Base-by-base conservation (phyloP, 2,797 vertebrate species). In the Schizopygopsis pylzovi region DNA sequence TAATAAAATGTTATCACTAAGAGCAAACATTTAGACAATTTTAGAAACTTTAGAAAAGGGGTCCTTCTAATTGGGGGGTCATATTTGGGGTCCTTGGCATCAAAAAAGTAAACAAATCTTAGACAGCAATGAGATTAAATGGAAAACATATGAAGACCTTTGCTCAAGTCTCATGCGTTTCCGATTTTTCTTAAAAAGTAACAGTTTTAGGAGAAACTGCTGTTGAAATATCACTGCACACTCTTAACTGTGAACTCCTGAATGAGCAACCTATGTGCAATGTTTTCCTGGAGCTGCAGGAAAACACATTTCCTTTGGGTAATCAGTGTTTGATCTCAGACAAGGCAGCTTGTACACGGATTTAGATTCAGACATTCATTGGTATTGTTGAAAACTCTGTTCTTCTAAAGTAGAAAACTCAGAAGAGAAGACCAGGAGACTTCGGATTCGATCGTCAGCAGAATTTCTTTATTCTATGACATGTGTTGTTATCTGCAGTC, bases 311-410 rank as follows among this genome's bases (percentile, higher is more conserved):
- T 28, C 22, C 39, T 82, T 47, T 28, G 33, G 33, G 80, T 82
- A 59, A 52, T 59, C 37, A 8, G 68, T 18, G 22, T 82, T 82
- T 82, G 68, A 59, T 59, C 81, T 45, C 56, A 20, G 13, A 72
- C 37, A 11, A 41, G 37, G 9, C 47, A 45, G 33, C 59, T 28
- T 10, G 10, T 59, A 33, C 68, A n/a, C n/a, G n/a, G n/a, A n/a
- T n/a, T 72, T 22, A 0, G 52, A 82, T 82, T 59, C 63, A 81
- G 28, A n/a, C 6, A 10, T 70, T 71, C 49, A 83, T 78, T 86
- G 45, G 77, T 84, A 78, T 81, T n/a, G n/a, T n/a, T n/a, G n/a
- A n/a, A n/a, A n/a, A n/a, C n/a, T n/a, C n/a, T n/a, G n/a, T n/a
- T n/a, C n/a, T n/a, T n/a, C n/a, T n/a, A n/a, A n/a, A n/a, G n/a